These are phyloP conservation scores for Clistopyga incitator DNA, from an alignment of 2,888 invertebrate genomes.

Conservation along the genomic window DNA sequence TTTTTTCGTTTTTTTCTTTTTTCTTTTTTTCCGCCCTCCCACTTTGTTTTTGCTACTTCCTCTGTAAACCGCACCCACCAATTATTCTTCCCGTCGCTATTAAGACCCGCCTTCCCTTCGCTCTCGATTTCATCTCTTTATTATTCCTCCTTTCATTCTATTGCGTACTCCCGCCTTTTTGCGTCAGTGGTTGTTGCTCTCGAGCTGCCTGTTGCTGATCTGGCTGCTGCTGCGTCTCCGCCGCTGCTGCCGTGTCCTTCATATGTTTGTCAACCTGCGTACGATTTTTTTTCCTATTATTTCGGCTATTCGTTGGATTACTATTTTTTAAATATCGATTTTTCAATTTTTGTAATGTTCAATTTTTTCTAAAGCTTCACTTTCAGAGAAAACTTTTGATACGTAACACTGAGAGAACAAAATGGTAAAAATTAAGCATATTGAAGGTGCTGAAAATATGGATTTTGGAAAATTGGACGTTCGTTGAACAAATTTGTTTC, in stretches of 20 bases:
- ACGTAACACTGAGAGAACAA: too few relatives aligned
- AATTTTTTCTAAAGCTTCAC: too few relatives aligned
- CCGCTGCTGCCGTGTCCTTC: slow-evolving; percentile 80
- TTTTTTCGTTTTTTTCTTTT: slow-evolving; percentile 34
- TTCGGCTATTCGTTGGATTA: background rate
- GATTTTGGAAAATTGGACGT: too few relatives aligned
- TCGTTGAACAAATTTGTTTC: too few relatives aligned
- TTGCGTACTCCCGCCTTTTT: slow-evolving; percentile 82
- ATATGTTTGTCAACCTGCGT: slow-evolving; percentile 82
- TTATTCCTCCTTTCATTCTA: slow-evolving; percentile 73
- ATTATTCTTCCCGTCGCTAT: slow-evolving; percentile 53
- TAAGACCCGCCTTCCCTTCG: slow-evolving; percentile 41
- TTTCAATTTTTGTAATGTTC: too few relatives aligned
- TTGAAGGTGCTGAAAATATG: too few relatives aligned
- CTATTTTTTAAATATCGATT: too few relatives aligned
- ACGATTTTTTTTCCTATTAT: slow-evolving; percentile 8
- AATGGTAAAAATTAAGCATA: too few relatives aligned
- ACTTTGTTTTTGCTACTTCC: slow-evolving; percentile 40
- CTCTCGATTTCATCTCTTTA: slow-evolving; percentile 57
- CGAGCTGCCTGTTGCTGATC: slow-evolving; percentile 77
- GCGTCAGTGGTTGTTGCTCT: slow-evolving; percentile 79
- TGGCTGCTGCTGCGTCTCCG: slow-evolving; percentile 76
- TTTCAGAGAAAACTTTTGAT: too few relatives aligned
- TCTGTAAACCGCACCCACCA: slow-evolving; percentile 57
- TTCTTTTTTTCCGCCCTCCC: slow-evolving; percentile 32